Conservation (phyloP, 2,797 vertebrate species). For the Amniataba percoides region DNA sequence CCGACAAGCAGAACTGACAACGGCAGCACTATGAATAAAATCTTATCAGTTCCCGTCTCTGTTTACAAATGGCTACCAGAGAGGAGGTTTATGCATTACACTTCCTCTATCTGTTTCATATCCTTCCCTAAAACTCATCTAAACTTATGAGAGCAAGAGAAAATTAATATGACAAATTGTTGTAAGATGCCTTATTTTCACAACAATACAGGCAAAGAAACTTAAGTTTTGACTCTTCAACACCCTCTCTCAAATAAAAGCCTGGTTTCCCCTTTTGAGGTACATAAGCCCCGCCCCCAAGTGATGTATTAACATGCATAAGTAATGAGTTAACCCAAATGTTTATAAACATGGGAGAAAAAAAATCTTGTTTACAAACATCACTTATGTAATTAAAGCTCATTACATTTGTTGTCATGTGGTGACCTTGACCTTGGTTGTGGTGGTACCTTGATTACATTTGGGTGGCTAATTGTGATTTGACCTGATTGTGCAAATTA, state of each 20-base stretch:
- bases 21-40: too few relatives aligned
- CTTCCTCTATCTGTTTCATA: background rate
- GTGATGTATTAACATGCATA: background rate
- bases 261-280: background rate
- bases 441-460: background rate
- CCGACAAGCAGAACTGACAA: too few relatives aligned
- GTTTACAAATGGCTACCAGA: too few relatives aligned
- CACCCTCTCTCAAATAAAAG: background rate
- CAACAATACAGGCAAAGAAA: too few relatives aligned
- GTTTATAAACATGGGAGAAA: constrained; percentile 49
- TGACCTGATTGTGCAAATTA: background rate
- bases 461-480: background rate
- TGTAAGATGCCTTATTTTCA: too few relatives aligned
- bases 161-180: too few relatives aligned
- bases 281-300: background rate
- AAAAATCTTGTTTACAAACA: constrained; percentile 59
- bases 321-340: background rate
- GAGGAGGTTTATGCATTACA: background rate
- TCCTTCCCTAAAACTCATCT: too few relatives aligned
- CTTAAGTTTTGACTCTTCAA: background rate
- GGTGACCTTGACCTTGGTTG: too few relatives aligned
- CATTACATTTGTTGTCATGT: background rate
- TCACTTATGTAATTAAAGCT: background rate
- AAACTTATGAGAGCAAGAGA: too few relatives aligned
- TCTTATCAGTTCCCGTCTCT: too few relatives aligned